Evolutionary conservation across 1,140 invertebrate genomes (phyloP), one percentile per base, ranked within the genome.

Genomic region (Drosophila tsacasi): DNA sequence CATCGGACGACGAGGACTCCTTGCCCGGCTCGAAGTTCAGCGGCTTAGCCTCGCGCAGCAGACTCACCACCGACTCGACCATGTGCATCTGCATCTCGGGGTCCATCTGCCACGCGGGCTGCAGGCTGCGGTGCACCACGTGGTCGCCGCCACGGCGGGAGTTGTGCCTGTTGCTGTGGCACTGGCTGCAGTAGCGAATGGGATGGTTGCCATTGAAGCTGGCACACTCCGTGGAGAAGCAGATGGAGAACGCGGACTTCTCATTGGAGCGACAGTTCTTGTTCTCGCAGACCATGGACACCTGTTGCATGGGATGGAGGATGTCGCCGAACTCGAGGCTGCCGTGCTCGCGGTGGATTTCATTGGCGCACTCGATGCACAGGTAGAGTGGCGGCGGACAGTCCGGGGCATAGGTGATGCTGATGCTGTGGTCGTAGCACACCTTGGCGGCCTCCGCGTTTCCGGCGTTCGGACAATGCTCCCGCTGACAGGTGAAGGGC

Each of bases 201-300:
- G 99, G 99, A 92, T 97, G 96, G 92, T 99, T 98, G 23, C 97
- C 96, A 93, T 99, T 99, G 83, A 97, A 98, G 92, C 97, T 98
- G 17, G 98, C 97, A 93, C 99, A 99, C 93, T 99, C 98, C 44
- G 96, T 97, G 13, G 98, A 98, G 94, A 99, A 99, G 92, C 99
- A 99, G 32, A 99, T 98, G 19, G 97, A 98, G 58, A 98, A 96
- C 2, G 98, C 98, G n/a, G 97, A 96, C 93, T 99, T 99, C 71
- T 99, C 97, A 12, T 95, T 95, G 1, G 97, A 97, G 61, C 97
- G 95, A 93, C 99, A 99, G 91, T 98, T 99, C 97, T 99, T 99
- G 93, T 99, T 99, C 94, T 99, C 99, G 93, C 99, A 99, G 57
- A 97, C 95, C 94, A 97, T 97, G 2, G 98, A 97, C 15, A 98